phyloP scores from a whole-genome alignment of 2,797 vertebrate genomes.

The Phoeniculus purpureus region DNA sequence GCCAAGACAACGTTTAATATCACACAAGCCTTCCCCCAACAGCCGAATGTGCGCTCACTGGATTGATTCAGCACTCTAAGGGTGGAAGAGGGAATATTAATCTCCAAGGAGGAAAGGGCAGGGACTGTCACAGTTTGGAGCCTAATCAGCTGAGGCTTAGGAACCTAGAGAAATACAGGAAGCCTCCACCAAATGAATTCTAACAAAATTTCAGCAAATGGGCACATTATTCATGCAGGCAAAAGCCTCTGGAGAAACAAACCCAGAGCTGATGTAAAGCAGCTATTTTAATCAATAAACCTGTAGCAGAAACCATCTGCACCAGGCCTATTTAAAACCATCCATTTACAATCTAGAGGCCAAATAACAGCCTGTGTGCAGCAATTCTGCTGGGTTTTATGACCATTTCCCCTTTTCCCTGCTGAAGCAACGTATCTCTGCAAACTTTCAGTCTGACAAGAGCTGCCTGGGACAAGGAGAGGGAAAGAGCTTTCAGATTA shows the following conservation, averaged over 20 bases:
- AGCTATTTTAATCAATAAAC: slow-evolving; percentile 67
- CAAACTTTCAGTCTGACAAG: slow-evolving; percentile 3
- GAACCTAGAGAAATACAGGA: slow-evolving; percentile 10
- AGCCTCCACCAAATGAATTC: slow-evolving; percentile 42
- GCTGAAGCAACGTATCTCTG: neutral
- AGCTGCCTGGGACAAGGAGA: neutral
- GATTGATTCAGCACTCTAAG: neutral
- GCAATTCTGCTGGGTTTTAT: neutral
- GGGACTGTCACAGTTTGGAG: neutral
- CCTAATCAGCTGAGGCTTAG: neutral
- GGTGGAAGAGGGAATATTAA: neutral
- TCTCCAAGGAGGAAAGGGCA: neutral
- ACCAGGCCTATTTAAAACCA: slow-evolving; percentile 35
- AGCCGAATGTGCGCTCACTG: neutral
- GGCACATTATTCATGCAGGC: slow-evolving; percentile 42
- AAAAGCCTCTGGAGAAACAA: slow-evolving; percentile 64
- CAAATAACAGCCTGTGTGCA: neutral
- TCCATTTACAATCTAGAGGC: slow-evolving; percentile 43
- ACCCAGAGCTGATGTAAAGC: neutral
- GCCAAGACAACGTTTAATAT: neutral
- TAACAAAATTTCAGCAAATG: slow-evolving; percentile 13
- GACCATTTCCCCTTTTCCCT: neutral
- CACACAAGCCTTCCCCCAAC: neutral
- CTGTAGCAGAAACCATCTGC: slow-evolving; percentile 37
- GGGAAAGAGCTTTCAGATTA: neutral